Conservation (phyloP, 1,140 invertebrate genomes). For the Saccostrea cuccullata region DNA sequence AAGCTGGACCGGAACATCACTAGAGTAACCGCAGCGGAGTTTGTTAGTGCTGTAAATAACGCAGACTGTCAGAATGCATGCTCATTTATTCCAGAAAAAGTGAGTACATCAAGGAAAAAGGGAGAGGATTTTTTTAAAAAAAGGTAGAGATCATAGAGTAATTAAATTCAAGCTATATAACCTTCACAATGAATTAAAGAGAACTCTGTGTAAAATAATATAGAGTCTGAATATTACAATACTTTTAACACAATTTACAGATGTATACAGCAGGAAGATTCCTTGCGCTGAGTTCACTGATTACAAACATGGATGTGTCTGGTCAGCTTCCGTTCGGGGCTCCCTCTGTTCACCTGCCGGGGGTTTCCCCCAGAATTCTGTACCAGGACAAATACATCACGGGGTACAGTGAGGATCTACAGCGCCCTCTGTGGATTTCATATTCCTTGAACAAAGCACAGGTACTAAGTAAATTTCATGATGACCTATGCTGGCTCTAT, state of each 20-base stretch:
- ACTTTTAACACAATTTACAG: slow-evolving; percentile 3
- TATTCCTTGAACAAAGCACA: slow-evolving; percentile 35
- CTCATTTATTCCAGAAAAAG: slow-evolving; percentile 24
- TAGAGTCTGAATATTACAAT: not conserved
- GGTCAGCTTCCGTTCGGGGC: not conserved
- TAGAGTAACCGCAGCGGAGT: not conserved
- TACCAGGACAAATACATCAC: slow-evolving; percentile 48
- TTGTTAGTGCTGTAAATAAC: not conserved
- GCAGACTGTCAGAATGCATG: not conserved
- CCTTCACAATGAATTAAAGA: no score
- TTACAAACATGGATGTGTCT: slow-evolving; percentile 6
- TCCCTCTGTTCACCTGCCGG: not conserved
- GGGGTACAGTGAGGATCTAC: slow-evolving; percentile 34
- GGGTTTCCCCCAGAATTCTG: slow-evolving; percentile 14
- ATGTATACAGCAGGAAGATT: not conserved
- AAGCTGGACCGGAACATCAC: not conserved
- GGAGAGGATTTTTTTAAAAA: no score
- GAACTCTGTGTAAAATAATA: not conserved
- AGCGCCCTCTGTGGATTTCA: slow-evolving; percentile 48
- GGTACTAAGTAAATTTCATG: not conserved
- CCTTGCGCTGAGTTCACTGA: slow-evolving; percentile 7
- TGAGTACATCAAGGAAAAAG: not conserved
- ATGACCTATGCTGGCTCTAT: no score
- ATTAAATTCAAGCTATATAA: no score
- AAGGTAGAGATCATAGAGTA: no score